Base-by-base conservation (phyloP, 2,113 vertebrate species). In the Pelvicachromis taeniatus region DNA sequence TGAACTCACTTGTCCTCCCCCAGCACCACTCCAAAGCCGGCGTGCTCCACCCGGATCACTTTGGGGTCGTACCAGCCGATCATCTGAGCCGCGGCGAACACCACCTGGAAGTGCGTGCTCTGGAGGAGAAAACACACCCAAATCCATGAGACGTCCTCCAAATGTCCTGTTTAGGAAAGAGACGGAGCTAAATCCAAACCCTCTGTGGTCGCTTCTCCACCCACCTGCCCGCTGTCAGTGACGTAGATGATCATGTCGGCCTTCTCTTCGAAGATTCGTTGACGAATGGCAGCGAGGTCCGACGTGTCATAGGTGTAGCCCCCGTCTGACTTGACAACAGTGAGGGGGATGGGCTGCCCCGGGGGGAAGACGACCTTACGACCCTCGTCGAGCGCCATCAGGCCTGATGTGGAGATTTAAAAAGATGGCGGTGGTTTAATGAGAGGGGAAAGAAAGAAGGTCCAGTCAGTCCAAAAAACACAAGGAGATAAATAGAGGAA, bases 261-360 rank as follows among this genome's bases (percentile, higher is more conserved):
- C 68, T 97, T 98, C 94, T 99, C 99, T 3, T 96, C 95, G 0
- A 90, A 94, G 2, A 99, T 40, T 40, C 99, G 95, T 59, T 99
- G 97, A 12, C 85, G 97, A 42, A 99, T 73, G 19, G 99, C 98
- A 4, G 99, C 98, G 31, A 99, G 90, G 93, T 99, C 99, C 1
- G 99, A 99, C 0, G 99, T 99, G 93, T 99, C 99, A 1, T 99
- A 99, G 0, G 99, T 99, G 92, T 95, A 99, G 10, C 99, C 99
- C 1, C 99, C 99, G 0, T 99, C 99, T 0, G 99, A 99, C 78
- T 99, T 99, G 92, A 97, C 95, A 80, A 99, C 82, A 0, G 99
- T 99, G 93, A 99, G 93, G 0, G 99, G 99, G 85, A 99, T 70
- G 14, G 97, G 92, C 89, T 96, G 97, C 8, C 97, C 98, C 0